Base-by-base conservation (phyloP, 2,797 vertebrate genomes). In the Rhyacichthys aspro region DNA sequence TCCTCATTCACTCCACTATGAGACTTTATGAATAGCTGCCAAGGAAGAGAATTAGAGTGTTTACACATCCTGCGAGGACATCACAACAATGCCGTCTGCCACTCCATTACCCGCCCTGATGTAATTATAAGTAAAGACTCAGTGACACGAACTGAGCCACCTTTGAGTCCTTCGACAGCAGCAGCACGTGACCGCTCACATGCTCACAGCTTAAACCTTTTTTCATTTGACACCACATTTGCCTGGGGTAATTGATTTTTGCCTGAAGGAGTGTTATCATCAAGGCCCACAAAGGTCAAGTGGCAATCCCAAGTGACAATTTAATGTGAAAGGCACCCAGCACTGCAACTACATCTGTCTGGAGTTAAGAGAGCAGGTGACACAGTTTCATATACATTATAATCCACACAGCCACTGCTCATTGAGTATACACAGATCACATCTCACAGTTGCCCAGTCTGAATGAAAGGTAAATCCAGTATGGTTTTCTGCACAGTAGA, bases 211-310 rank as follows among this genome's bases (percentile, higher is more conserved):
- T 39, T 57, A 50, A 11, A 55, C 65, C 67, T 78, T 72, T 68
- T 28, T 79, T 69, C 45, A 68, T 81, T 75, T 75, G 70, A 74
- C 80, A 67, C 72, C 54, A 53, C 49, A 59, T 65, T 81, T 61
- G 43, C 37, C 49, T 54, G 18, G 36, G 61, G 67, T 83, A 82
- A 88, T 86, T 76, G 81, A 88, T 87, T 87, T 89, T 78, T 62
- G 84, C 83, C 84, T 57, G 55, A 63, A 83, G 84, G 67, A 63
- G 67, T n/a, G 8, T 77, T 74, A 72, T 79, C 43, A 11, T 43
- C 36, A 56, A 47, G 43, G 71, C 74, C 71, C 46, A 64, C 71
- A 85, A 87, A 88, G 88, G 86, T 91, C 82, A 88, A 83, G 79
- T 81, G 76, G 56, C 46, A 68, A 28, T 3, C 23, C 77, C 79